Percentiles rank a stretch among this genome's conserved stretches.
phyloP scores from a whole-genome alignment of 1,140 invertebrate genomes.

The Eufriesea mexicana region DNA sequence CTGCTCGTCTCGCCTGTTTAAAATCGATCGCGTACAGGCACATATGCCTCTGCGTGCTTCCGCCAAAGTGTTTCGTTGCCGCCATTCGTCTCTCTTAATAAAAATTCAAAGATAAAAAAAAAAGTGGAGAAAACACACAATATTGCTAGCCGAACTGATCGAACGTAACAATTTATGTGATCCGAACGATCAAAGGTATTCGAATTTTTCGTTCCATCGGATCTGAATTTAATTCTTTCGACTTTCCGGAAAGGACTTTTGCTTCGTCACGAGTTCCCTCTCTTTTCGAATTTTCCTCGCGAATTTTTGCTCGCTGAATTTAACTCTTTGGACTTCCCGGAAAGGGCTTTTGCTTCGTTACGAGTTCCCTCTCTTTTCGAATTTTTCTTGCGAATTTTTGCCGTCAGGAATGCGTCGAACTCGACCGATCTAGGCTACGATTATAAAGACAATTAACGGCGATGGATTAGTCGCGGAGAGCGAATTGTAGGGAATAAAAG shows the following conservation, averaged over 20 bases:
- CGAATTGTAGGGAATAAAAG: too few species aligned
- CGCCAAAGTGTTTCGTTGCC: conserved; percentile 49
- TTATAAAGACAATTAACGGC: conserved; percentile 12
- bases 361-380: not conserved
- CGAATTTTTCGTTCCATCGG: not conserved
- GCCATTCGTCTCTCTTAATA: not conserved
- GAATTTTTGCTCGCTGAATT: too few species aligned
- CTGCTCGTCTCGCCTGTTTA: conserved; percentile 75
- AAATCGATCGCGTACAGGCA: conserved; percentile 77
- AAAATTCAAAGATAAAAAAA: not conserved
- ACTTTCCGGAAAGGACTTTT: not conserved
- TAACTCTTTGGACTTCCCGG: not conserved
- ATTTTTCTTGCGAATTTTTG: too few species aligned
- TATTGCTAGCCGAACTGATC: too few species aligned
- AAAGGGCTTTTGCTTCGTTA: not conserved
- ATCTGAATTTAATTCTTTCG: not conserved
- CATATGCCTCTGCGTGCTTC: conserved; percentile 64
- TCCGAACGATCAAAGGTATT: not conserved
- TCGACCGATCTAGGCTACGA: not conserved
- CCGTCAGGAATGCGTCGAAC: conserved; percentile 18
- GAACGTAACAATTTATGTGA: not conserved
- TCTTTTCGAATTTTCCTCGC: not conserved
- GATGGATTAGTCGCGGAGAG: conserved; percentile 4
- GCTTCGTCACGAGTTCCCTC: not conserved
- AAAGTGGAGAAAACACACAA: not conserved